Evolutionary conservation across 2,113 vertebrate species (phyloP).

Genomic region (Antechinus stuartii): DNA sequence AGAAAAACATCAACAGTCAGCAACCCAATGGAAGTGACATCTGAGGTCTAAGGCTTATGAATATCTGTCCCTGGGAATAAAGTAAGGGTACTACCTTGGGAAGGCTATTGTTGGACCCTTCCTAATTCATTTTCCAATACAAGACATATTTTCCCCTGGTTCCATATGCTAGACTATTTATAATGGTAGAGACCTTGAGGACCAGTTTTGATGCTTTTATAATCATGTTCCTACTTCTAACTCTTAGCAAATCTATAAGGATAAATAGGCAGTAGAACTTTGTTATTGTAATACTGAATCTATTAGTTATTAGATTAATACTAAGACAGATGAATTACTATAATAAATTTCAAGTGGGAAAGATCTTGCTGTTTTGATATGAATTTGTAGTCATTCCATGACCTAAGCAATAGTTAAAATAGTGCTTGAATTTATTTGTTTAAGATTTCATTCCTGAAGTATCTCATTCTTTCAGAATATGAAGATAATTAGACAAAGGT

Average conservation of each 20-base stretch:
- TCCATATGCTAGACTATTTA: not conserved
- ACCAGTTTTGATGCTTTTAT: not conserved
- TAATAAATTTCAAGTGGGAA: not conserved
- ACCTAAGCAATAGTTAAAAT: not conserved
- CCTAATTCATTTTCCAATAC: not conserved
- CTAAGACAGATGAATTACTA: not conserved
- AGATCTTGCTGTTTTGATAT: not conserved
- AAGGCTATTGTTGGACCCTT: not conserved
- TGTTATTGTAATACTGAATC: not conserved
- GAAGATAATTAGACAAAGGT: not conserved
- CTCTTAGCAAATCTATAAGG: not conserved
- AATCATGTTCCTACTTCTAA: not conserved
- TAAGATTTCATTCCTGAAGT: not conserved
- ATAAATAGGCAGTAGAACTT: not conserved
- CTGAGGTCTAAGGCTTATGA: not conserved
- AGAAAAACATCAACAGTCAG: not conserved
- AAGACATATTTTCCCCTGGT: not conserved
- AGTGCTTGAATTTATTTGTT: not conserved
- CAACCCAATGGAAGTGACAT: not conserved
- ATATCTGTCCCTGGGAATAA: not conserved
- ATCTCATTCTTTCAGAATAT: not conserved
- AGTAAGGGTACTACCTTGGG: not conserved
- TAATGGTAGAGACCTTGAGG: not conserved
- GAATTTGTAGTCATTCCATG: not conserved
- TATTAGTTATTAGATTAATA: not conserved